Base-by-base conservation (phyloP, 2,888 invertebrate genomes). In the Ptilodon capucinus region DNA sequence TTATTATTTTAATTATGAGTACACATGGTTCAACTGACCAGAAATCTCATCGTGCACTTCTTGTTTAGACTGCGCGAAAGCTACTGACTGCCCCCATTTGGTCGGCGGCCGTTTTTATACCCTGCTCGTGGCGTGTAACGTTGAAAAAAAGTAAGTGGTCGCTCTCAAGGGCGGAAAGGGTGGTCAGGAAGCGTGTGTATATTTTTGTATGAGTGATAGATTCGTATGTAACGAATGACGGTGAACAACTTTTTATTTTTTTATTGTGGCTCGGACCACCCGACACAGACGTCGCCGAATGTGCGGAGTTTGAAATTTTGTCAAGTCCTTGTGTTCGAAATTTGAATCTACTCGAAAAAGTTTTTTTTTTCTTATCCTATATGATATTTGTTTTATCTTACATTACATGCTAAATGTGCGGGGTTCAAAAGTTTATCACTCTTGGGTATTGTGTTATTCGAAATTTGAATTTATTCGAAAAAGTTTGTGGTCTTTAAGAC, bases 11-110 rank as follows among this genome's bases (percentile, higher is more conserved):
- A 39, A 41, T 11, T 5, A 9, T 34, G 5, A 6, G 28, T 14
- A 13, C 32, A 42, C 32, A 32, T 49, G 50, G 44, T 47, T 66
- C 52, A 78, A 87, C 91, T 84, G 73, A 90, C 87, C 87, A 90
- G 89, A 84, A 90, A 78, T 90, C 89, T 86, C 89, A 91, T 90
- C 87, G 71, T 89, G 90, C 87, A 90, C 86, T 91, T 91, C 91
- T 85, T 86, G 87, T 66, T 75, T 83, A 86, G 91, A 91, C 91
- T 91, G 90, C 91, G 71, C 87, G 87, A 84, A 79, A 81, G 89
- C 91, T 90, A 91, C 90, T 91, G 91, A 89, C 76, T 89, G 86
- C 76, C 84, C 79, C 82, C 80, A 76, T 81, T 86, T 79, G 73
- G 86, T 74, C 64, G 80, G 62, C 68, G 74, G 49, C 61, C 58